A percentile compares a stretch with the other conserved stretches of the same genome.
These are phyloP conservation scores for Meloe dianella DNA, from an alignment of 2,888 invertebrate species.

Conservation along the genomic window DNA sequence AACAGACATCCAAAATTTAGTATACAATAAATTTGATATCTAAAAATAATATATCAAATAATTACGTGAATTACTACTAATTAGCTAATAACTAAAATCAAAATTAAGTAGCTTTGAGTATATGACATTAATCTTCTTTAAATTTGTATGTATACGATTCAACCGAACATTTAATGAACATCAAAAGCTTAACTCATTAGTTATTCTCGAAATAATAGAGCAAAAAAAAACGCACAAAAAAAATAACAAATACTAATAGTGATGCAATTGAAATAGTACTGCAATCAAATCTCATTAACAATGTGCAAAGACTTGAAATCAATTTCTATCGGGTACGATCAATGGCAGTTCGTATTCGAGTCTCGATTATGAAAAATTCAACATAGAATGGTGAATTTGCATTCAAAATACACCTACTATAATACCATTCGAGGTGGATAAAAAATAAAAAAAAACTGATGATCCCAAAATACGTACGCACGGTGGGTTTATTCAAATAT, in stretches of 20 bases:
- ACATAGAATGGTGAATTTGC: not conserved
- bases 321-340: not conserved
- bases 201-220: not conserved
- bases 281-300: not conserved
- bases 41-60: too few species aligned
- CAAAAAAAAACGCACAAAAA: not conserved
- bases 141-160: not conserved
- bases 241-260: not conserved
- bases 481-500: not conserved
- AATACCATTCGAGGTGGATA: too few species aligned
- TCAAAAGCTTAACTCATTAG: not conserved
- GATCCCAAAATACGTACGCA: not conserved
- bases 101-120: not conserved
- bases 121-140: not conserved
- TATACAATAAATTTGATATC: too few species aligned
- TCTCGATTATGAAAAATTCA: slow-evolving; percentile 5
- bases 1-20: too few species aligned
- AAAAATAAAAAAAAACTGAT: not conserved
- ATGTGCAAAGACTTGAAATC: not conserved
- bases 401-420: not conserved
- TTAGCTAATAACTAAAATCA: not conserved
- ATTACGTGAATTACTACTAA: too few species aligned
- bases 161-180: not conserved
- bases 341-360: not conserved
- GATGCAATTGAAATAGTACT: not conserved